These are phyloP conservation scores for Metaphire vulgaris DNA, from an alignment of 1,140 invertebrate species.

Conservation along the genomic window DNA sequence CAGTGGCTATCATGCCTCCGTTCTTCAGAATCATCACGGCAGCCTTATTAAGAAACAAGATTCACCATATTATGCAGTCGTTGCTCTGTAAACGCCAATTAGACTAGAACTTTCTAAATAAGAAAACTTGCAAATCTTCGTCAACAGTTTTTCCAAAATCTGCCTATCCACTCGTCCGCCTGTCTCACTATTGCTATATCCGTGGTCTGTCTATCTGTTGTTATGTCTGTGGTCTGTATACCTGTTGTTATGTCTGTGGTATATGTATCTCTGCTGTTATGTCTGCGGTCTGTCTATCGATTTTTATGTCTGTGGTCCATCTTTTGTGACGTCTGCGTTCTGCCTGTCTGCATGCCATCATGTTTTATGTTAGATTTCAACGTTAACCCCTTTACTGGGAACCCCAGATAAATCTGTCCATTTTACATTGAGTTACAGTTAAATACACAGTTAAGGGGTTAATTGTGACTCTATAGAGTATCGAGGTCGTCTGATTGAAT, in stretches of 20 bases:
- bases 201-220: background rate
- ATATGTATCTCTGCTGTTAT: background rate
- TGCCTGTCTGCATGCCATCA: too few species aligned
- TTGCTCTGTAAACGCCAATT: too few species aligned
- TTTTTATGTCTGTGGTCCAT: background rate
- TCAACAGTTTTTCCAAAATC: too few species aligned
- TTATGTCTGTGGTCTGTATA: background rate
- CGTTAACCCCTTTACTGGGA: too few species aligned
- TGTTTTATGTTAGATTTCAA: too few species aligned
- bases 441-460: background rate
- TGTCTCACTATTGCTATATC: too few species aligned
- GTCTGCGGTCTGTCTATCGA: background rate
- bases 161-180: too few species aligned
- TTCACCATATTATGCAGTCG: background rate
- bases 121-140: too few species aligned
- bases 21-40: slow-evolving; percentile 46
- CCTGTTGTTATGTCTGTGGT: background rate
- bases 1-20: slow-evolving; percentile 43
- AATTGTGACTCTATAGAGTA: background rate
- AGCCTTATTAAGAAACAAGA: slow-evolving; percentile 32
- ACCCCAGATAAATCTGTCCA: background rate
- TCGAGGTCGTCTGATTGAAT: too few species aligned
- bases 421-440: background rate
- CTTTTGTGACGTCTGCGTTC: too few species aligned
- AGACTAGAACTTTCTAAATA: background rate